Evolutionary conservation across 2,113 vertebrate genomes (phyloP), one percentile per base, ranked within the genome.

Genomic region (Falco punctatus): DNA sequence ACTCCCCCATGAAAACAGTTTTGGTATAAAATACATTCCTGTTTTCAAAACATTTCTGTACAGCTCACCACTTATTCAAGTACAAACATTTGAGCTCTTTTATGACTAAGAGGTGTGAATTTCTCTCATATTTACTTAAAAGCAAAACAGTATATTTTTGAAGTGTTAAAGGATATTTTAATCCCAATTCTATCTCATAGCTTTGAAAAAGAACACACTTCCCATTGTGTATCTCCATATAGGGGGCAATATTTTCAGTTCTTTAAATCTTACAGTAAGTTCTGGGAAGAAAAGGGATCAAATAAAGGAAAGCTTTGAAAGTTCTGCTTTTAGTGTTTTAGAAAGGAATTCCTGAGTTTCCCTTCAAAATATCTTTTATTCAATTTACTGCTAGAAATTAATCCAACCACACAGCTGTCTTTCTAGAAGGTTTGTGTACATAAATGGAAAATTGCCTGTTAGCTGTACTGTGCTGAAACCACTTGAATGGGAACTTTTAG

Each of bases 401-500:
- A 96, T 94, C 92, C 92, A 96, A 57, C 88, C 83, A 88, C 96
- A 96, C 96, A 97, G 95, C 95, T 96, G 97, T 94, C 95, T 23
- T 81, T 95, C 93, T 96, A 54, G 96, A 96, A 95, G 93, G 88
- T 90, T 94, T 96, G 93, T 96, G 96, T 96, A 97, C 93, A 93
- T 93, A 97, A 94, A 96, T 95, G 96, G 95, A 97, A 96, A 97
- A 95, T 71, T 96, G 96, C 93, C 95, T 82, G 93, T 81, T 96
- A 97, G 96, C 95, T 97, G 80, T 55, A 88, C 94, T 94, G 80
- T 23, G 86, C 95, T 88, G 93, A 95, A 96, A 65, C 86, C 94
- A 69, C 93, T 96, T 97, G 88, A 97, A 97, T 97, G 49, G 95
- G 95, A 97, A 97, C 96, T 96, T 96, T 94, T 93, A 94, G 88